phyloP scores from a whole-genome alignment of 2,113 vertebrate genomes.

The Nesospiza acunhae region DNA sequence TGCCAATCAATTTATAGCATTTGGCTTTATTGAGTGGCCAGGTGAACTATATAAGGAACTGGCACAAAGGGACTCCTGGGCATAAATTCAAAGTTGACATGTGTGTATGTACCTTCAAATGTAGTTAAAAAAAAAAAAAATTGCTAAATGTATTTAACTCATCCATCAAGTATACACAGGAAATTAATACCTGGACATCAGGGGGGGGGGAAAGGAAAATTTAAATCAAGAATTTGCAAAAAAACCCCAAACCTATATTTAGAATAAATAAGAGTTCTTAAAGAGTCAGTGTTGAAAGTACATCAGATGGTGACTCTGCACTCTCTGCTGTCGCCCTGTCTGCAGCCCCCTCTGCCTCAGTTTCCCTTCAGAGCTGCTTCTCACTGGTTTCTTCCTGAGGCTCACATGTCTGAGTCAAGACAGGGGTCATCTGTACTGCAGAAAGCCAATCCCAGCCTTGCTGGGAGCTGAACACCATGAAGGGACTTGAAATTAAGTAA shows the following conservation, averaged over 20 bases:
- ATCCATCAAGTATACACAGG: background rate
- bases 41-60: background rate
- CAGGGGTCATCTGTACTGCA: background rate
- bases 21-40: background rate
- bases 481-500: background rate
- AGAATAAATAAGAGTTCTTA: background rate
- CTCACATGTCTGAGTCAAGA: background rate
- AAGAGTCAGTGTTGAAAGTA: background rate
- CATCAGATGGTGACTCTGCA: background rate
- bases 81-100: background rate
- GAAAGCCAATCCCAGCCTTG: background rate
- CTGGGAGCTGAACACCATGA: background rate
- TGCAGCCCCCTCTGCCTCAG: background rate
- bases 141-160: background rate
- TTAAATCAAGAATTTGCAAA: background rate
- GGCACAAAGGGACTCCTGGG: background rate
- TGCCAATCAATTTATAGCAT: background rate
- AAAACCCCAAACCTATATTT: background rate
- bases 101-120: background rate
- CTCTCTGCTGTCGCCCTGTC: background rate
- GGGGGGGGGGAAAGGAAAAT: rapidly evolving
- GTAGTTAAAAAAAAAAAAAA: background rate
- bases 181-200: background rate
- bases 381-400: background rate
- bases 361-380: background rate